phyloP scores from a whole-genome alignment of 2,113 vertebrate species.

The Siniperca knerii region DNA sequence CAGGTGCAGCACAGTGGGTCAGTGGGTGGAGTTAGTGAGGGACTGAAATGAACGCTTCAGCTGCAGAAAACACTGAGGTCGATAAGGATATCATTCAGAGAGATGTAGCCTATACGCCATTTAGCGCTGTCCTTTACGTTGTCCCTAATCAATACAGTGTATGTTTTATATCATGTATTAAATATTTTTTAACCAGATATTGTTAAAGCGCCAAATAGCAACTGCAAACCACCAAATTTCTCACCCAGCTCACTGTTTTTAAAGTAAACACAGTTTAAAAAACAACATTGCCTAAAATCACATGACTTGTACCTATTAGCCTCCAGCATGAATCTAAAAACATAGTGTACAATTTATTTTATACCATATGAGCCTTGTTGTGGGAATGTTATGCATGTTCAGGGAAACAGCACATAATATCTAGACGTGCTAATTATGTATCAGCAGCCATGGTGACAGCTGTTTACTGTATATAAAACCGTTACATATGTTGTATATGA shows the following conservation, averaged over 20 bases:
- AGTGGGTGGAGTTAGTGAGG: background rate
- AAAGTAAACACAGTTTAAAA: too few relatives aligned
- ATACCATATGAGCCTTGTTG: background rate
- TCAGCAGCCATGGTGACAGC: background rate
- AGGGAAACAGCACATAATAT: background rate
- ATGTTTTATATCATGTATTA: too few relatives aligned
- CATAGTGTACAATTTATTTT: background rate
- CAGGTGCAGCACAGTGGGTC: background rate
- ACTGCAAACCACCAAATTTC: background rate
- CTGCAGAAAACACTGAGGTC: background rate
- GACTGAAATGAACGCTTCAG: background rate
- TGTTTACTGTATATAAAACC: background rate
- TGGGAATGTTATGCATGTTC: background rate
- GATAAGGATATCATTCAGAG: background rate
- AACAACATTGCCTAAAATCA: background rate
- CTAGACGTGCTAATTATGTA: background rate
- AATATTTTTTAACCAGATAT: too few relatives aligned
- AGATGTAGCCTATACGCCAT: background rate
- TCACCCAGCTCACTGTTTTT: too few relatives aligned
- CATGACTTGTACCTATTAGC: background rate
- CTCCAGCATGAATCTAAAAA: background rate
- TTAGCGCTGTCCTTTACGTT: background rate
- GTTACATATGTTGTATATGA: too few relatives aligned
- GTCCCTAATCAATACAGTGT: too few relatives aligned
- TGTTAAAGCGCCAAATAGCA: too few relatives aligned